Evolutionary conservation across 2,797 vertebrate species (phyloP), one percentile per base, ranked within the genome.

Genomic region (Sciaenops ocellatus): DNA sequence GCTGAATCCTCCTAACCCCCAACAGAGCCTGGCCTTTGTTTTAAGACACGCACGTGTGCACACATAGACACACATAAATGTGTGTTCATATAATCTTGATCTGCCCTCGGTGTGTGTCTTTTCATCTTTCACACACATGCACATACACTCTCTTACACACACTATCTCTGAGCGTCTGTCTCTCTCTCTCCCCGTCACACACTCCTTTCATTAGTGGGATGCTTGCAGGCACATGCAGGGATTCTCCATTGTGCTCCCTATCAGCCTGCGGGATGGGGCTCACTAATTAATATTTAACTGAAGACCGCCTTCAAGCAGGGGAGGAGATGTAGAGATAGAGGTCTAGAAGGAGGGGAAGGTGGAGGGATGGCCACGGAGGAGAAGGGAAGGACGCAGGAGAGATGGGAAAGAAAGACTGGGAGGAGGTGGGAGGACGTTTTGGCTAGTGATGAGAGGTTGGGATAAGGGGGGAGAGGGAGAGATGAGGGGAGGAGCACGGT

Each of bases 281-380:
- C 85, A 82, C 92, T 95, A 95, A 95, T 96, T 95, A 95, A 95
- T 95, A 94, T 95, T 94, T 95, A 95, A 95, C 93, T 76, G 85
- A 89, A 92, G 89, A 83, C 80, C 66, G 81, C 89, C 85, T 93
- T 83, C 47, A 42, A 93, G 89, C 82, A 76, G 62, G 76, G 88
- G 85, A 79, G 86, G 85, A 76, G 90, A 93, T 87, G 85, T 48
- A 63, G 69, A 76, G 91, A 92, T 88, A 76, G 79, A 80, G 65
- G 56, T 69, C n/a, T 46, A 71, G 41, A 30, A 76, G 67, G 54
- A 82, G 64, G 55, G 82, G 65, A 54, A 72, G 51, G 56, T 68
- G 26, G 80, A 54, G 12, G 82, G 76, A 69, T 73, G 59, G 57
- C 51, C 44, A 51, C 51, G 79, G 73, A 76, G 64, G 64, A 78